Conservation (phyloP, 2,113 vertebrate genomes). For the Channa maculata region DNA sequence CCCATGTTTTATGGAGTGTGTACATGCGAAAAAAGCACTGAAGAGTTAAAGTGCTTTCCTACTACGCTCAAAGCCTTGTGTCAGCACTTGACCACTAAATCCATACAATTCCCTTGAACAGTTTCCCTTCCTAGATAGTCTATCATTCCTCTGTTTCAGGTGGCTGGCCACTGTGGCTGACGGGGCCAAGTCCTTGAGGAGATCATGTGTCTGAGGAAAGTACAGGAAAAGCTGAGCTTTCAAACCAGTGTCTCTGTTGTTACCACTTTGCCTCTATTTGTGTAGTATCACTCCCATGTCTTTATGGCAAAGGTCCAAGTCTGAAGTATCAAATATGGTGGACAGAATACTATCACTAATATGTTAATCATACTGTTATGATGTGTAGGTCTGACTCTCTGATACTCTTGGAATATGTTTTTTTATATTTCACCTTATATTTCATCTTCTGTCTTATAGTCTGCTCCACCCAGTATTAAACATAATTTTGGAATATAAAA, state of each 20-base stretch:
- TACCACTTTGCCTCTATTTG: conserved; percentile 25
- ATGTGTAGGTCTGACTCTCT: background rate
- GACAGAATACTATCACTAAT: background rate
- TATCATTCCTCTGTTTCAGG: conserved; percentile 80
- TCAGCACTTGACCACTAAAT: conserved; percentile 83
- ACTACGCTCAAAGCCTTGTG: conserved; percentile 81
- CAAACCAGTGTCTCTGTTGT: conserved; percentile 52
- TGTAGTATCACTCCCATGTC: conserved; percentile 40
- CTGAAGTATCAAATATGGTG: background rate
- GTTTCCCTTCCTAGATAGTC: conserved; percentile 81
- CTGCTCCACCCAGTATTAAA: conserved; percentile 24
- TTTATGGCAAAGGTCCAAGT: conserved; percentile 27
- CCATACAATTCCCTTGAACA: conserved; percentile 79
- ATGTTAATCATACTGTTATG: background rate
- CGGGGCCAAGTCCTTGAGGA: conserved; percentile 80
- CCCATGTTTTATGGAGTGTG: conserved; percentile 78
- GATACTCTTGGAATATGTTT: conserved; percentile 15
- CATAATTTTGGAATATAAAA: conserved; percentile 35
- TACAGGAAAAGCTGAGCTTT: conserved; percentile 75
- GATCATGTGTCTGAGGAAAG: conserved; percentile 82
- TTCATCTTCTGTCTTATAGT: conserved; percentile 27
- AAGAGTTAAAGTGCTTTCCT: conserved; percentile 83
- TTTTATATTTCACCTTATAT: conserved; percentile 18
- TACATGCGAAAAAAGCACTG: conserved; percentile 79
- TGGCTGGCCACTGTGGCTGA: conserved; percentile 78